A percentile compares a stretch with the other conserved stretches of the same genome.
Evolutionary conservation across 2,113 vertebrate genomes (phyloP).

Genomic region (Burhinus oedicnemus): DNA sequence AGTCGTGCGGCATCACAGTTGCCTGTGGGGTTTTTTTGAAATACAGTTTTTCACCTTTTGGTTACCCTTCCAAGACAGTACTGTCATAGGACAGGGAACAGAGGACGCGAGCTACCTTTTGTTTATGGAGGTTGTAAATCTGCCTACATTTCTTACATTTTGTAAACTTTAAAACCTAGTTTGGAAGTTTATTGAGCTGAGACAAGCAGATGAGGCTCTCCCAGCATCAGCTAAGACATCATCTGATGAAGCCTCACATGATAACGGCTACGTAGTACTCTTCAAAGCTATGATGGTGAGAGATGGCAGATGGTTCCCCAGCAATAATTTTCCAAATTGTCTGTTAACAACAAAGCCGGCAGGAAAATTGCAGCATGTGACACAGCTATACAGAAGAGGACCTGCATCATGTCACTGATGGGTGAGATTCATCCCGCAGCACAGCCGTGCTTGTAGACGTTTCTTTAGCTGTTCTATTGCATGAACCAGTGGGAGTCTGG

Average conservation of each 20-base stretch:
- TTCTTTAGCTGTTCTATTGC: not conserved
- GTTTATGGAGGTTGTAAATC: not conserved
- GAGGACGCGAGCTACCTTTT: not conserved
- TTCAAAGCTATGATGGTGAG: not conserved
- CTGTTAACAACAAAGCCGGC: not conserved
- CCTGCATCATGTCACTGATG: not conserved
- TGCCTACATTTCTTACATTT: not conserved
- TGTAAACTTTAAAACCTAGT: not conserved
- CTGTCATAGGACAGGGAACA: not conserved
- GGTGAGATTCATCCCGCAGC: not conserved
- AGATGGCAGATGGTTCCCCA: not conserved
- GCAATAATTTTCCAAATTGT: not conserved
- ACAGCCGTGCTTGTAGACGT: not conserved
- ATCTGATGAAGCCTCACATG: not conserved
- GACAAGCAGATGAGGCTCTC: not conserved
- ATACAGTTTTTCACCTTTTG: not conserved
- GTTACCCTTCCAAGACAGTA: not conserved
- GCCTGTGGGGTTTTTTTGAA: not conserved
- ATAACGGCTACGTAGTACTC: not conserved
- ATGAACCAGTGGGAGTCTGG: not conserved
- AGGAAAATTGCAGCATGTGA: not conserved
- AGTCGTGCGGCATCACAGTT: not conserved
- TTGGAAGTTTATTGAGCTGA: not conserved
- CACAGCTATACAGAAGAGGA: not conserved
- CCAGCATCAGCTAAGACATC: not conserved